These are phyloP conservation scores for Allacma fusca DNA, from an alignment of 2,888 invertebrate species.

Conservation along the genomic window DNA sequence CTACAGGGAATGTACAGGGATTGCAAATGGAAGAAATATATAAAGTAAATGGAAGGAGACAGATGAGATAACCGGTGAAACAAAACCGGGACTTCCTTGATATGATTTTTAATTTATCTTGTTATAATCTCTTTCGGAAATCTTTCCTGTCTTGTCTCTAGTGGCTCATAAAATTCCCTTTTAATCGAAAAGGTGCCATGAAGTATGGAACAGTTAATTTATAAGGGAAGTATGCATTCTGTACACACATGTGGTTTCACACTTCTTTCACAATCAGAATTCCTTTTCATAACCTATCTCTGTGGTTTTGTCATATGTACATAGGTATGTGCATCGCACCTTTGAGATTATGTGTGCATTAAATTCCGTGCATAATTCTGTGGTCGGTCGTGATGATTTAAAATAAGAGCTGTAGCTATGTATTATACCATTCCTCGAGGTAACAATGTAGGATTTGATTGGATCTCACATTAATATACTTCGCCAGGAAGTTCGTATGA, in stretches of 20 bases:
- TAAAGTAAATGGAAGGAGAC: neutral
- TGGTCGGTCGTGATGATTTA: conserved; percentile 6
- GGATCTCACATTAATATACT: neutral
- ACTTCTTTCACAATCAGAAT: neutral
- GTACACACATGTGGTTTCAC: neutral
- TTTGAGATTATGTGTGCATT: no score
- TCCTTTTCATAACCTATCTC: neutral
- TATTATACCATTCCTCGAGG: neutral
- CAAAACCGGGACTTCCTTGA: neutral
- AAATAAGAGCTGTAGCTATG: neutral
- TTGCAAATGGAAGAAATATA: no score
- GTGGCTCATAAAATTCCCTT: conserved; percentile 16
- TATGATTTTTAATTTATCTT: neutral
- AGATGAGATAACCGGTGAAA: neutral
- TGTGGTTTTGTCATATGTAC: no score
- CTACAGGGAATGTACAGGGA: no score
- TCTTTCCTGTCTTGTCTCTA: conserved; percentile 1
- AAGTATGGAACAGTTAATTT: conserved; percentile 12
- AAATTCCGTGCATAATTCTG: neutral
- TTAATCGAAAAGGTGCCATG: conserved; percentile 7
- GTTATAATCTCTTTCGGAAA: neutral
- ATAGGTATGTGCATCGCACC: no score
- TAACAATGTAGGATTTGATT: neutral
- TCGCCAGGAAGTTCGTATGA: neutral
- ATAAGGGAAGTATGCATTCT: neutral